Evolutionary conservation across 2,797 vertebrate species (phyloP).

Genomic region (Morus bassanus): DNA sequence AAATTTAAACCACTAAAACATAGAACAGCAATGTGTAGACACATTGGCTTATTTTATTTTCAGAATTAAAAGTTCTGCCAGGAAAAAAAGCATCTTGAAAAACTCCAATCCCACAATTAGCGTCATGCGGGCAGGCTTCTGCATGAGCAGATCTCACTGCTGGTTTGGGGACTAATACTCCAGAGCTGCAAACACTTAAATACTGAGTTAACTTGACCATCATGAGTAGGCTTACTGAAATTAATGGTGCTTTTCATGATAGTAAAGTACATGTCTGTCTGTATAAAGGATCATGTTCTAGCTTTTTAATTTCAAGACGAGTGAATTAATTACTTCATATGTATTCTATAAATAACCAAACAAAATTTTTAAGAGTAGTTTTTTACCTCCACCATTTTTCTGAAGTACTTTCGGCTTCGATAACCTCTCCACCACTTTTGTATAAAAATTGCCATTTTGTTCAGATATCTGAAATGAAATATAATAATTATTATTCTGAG

Average conservation of each 20-base stretch:
- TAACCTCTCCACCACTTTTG: slow-evolving; percentile 93
- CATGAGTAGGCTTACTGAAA: background rate
- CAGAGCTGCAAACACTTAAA: background rate
- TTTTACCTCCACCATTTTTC: slow-evolving; percentile 87
- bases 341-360: background rate
- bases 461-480: slow-evolving; percentile 80
- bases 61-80: slow-evolving; percentile 10
- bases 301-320: background rate
- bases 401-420: slow-evolving; percentile 81
- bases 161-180: background rate
- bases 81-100: background rate
- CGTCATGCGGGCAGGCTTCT: background rate
- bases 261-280: background rate
- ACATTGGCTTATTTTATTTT: slow-evolving; percentile 16
- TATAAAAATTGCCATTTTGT: slow-evolving; percentile 80
- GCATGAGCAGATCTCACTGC: background rate
- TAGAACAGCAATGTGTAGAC: background rate
- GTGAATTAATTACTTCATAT: background rate
- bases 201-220: background rate
- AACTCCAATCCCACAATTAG: background rate
- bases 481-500: background rate
- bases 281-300: background rate
- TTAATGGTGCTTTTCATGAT: background rate
- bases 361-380: background rate
- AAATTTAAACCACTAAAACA: slow-evolving; percentile 27